A percentile compares a stretch with the other conserved stretches of the same genome.
Conservation (phyloP, 2,113 vertebrate genomes). For the Phasianus colchicus region DNA sequence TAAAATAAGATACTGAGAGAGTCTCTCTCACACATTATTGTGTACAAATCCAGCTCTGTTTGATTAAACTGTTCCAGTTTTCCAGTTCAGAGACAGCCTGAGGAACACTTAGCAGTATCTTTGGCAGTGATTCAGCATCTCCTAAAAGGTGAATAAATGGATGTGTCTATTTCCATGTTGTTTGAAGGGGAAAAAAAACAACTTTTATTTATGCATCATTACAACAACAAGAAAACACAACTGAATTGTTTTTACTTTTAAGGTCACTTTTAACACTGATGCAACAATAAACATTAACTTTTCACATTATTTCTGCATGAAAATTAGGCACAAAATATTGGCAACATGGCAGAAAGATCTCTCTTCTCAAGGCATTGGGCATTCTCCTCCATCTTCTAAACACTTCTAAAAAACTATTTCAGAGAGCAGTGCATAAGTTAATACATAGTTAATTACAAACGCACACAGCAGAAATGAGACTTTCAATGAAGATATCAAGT, state of each 20-base stretch:
- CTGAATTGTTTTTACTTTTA: not conserved
- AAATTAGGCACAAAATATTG: not conserved
- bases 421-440: not conserved
- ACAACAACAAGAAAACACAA: conserved; percentile 23
- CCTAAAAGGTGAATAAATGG: not conserved
- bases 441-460: not conserved
- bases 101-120: not conserved
- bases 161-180: conserved; percentile 4
- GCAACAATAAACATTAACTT: not conserved
- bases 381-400: not conserved
- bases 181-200: not conserved
- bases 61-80: not conserved
- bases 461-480: not conserved
- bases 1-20: rapidly evolving
- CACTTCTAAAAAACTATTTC: not conserved
- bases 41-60: not conserved
- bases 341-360: not conserved
- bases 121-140: conserved; percentile 1
- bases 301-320: not conserved
- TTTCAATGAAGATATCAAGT: not conserved
- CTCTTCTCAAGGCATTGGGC: not conserved
- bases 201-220: conserved; percentile 27
- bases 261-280: not conserved
- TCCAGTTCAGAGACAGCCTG: not conserved
- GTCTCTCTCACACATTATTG: not conserved